Conservation (phyloP, 2,888 invertebrate species). For the Limnephilus rhombicus region DNA sequence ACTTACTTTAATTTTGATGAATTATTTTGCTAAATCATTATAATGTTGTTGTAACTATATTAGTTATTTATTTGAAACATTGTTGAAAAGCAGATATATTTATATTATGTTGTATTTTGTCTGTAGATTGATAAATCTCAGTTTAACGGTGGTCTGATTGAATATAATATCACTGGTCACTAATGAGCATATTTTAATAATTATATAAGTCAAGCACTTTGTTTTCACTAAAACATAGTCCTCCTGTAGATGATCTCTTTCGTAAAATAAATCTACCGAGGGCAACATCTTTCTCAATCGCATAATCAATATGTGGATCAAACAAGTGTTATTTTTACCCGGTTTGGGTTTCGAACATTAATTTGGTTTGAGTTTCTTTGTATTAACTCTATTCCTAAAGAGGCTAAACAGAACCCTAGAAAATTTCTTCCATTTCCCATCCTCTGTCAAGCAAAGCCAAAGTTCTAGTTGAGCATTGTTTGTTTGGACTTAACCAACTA, state of each 20-base stretch:
- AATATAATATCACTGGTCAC: background rate
- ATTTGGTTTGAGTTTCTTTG: slow-evolving; percentile 16
- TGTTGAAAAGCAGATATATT: background rate
- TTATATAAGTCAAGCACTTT: background rate
- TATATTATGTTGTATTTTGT: background rate
- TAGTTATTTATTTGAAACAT: background rate
- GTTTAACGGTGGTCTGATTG: background rate
- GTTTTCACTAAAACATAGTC: slow-evolving; percentile 7
- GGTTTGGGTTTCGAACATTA: slow-evolving; percentile 18
- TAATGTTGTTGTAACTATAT: background rate
- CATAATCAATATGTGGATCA: slow-evolving; percentile 13
- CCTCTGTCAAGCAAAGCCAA: slow-evolving; percentile 42
- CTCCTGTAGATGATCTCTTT: background rate
- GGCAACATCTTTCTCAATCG: slow-evolving; percentile 39
- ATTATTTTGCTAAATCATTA: background rate
- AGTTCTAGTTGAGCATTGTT: slow-evolving; percentile 40
- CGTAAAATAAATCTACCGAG: slow-evolving; percentile 37
- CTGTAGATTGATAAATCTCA: background rate
- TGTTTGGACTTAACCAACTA: slow-evolving; percentile 48
- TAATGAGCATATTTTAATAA: background rate
- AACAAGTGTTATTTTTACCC: slow-evolving; percentile 38
- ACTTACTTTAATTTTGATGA: background rate
- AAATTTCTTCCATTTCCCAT: slow-evolving; percentile 7
- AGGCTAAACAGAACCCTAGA: slow-evolving; percentile 1
- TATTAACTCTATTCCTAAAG: slow-evolving; percentile 24